phyloP scores from a whole-genome alignment of 2,797 vertebrate species.

The Lacerta bilineata region DNA sequence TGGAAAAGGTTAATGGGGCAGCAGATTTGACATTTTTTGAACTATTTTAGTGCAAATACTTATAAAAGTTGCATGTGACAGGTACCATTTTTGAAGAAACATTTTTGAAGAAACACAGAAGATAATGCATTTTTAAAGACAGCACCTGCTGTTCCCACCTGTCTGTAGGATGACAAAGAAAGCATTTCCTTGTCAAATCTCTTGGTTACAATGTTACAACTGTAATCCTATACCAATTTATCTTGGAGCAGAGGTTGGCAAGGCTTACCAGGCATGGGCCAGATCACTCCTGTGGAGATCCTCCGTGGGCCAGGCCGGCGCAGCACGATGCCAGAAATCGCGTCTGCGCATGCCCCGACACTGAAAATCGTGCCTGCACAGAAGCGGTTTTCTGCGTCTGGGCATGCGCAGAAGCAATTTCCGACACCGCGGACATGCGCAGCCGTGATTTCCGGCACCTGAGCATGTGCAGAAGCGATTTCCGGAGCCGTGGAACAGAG shows the following conservation, averaged over 20 bases:
- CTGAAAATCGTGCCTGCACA: no score
- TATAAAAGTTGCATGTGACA: background rate
- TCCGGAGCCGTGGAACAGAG: no score
- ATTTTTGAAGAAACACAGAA: background rate
- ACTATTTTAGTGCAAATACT: background rate
- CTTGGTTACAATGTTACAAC: background rate
- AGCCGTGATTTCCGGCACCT: no score
- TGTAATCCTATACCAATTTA: background rate
- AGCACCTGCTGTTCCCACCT: background rate
- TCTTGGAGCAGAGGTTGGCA: background rate
- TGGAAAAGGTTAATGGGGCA: background rate
- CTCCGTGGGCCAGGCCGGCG: no score
- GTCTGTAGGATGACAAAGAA: background rate
- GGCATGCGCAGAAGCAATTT: no score
- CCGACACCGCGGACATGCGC: no score
- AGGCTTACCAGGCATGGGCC: no score
- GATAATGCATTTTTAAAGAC: background rate
- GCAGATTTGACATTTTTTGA: background rate
- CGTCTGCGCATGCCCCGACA: no score
- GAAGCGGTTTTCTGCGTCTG: no score
- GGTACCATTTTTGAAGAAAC: background rate
- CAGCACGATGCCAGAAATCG: no score
- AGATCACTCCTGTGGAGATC: no score
- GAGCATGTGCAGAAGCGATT: no score
- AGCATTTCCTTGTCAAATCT: background rate